phyloP scores from a whole-genome alignment of 2,888 invertebrate genomes.

The Lamellibrachia satsuma region DNA sequence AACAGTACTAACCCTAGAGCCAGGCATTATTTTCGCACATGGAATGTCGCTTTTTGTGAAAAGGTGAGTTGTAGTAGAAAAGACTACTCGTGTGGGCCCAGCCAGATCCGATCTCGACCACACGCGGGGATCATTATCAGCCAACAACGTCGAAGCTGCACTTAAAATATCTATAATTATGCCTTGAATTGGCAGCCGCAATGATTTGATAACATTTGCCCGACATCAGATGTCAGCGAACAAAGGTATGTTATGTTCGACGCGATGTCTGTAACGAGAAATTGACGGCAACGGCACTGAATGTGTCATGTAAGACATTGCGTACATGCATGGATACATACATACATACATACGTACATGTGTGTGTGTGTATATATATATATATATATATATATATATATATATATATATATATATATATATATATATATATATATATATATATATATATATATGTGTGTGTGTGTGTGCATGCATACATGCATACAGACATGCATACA shows the following conservation, averaged over 20 bases:
- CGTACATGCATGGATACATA: neutral
- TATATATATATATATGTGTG: no score
- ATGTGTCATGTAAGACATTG: neutral
- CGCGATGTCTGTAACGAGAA: neutral
- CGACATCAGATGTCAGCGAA: neutral
- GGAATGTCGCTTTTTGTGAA: neutral
- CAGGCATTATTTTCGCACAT: neutral
- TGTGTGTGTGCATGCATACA: no score
- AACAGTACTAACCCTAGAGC: neutral
- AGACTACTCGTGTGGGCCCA: neutral
- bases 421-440: no score
- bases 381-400: no score
- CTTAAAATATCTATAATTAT: neutral
- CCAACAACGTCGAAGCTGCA: neutral
- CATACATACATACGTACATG: neutral
- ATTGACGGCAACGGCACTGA: neutral
- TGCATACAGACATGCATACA: neutral
- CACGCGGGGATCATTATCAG: neutral
- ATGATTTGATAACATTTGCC: neutral
- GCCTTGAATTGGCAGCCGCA: slow-evolving; percentile 1
- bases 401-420: no score
- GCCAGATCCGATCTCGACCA: no score
- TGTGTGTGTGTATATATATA: neutral
- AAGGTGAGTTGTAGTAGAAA: neutral
- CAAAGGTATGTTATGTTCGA: neutral